Evolutionary conservation across 1,140 invertebrate species (phyloP), one percentile per base, ranked within the genome.

Genomic region (Acromyrmex charruanus): DNA sequence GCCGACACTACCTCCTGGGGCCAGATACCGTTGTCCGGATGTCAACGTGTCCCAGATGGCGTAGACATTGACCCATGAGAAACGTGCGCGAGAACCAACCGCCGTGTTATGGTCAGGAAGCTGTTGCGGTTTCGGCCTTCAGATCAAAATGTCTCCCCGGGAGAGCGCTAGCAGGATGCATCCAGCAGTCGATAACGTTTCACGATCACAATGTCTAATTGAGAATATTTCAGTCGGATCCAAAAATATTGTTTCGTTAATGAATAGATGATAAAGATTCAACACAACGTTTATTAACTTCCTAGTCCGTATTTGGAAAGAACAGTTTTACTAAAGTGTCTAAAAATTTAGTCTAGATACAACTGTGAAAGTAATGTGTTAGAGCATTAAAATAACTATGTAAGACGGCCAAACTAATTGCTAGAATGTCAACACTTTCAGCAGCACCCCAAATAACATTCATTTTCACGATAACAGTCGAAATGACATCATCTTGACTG

Each of bases 1-100:
- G 75, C n/a, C 85, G n/a, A 21, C 44, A 55, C 9, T 14, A 53
- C 49, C 59, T 77, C 85, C 80, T 59, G 14, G 4, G 85, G 88
- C 77, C 87, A 31, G 69, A 77, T 58, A 74, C 71, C 86, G 68
- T 59, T 51, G 72, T 81, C 55, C 86, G 79, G 72, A 86, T 87
- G 89, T 91, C 90, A 86, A 79, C 71, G 88, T 82, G 87, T 90
- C 79, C 89, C 89, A 91, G 89, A 88, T 91, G 90, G 77, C 81
- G n/a, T 18, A 71, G 89, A 91, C 90, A 87, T 91, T 89, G 89
- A 84, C 87, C 63, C 88, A 49, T 72, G 61, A 66, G 89, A 61
- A 75, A 87, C 80, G 87, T 85, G 79, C 68, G 51, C 80, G 66
- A 80, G 61, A 71, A 85, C 87, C 66, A 68, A 89, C 87, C 85